phyloP scores from a whole-genome alignment of 2,797 vertebrate genomes.

The Enoplosus armatus region DNA sequence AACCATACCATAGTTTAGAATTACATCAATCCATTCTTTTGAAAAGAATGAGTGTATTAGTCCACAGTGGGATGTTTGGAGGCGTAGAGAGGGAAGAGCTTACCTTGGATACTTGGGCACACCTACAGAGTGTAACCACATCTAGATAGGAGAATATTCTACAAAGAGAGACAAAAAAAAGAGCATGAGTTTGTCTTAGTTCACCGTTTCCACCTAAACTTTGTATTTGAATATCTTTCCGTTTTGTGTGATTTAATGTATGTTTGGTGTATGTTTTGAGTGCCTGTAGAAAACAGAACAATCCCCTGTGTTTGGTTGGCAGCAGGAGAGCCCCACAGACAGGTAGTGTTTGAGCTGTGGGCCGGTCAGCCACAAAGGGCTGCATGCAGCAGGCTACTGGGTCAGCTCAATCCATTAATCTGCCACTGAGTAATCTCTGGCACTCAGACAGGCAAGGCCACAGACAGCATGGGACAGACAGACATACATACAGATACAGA shows the following conservation, averaged over 20 bases:
- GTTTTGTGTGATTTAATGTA: slow-evolving; percentile 2
- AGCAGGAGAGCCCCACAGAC: slow-evolving; percentile 60
- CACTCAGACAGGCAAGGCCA: slow-evolving; percentile 75
- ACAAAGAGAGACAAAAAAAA: slow-evolving; percentile 71
- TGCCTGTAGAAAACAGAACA: slow-evolving; percentile 41
- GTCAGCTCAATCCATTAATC: slow-evolving; percentile 86
- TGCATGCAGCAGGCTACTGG: slow-evolving; percentile 77
- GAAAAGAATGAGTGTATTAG: slow-evolving; percentile 16
- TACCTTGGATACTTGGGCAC: slow-evolving; percentile 98
- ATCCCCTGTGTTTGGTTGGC: slow-evolving; percentile 49
- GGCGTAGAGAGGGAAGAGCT: slow-evolving; percentile 25
- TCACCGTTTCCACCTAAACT: not conserved
- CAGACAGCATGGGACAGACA: slow-evolving; percentile 57
- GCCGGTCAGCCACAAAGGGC: slow-evolving; percentile 73
- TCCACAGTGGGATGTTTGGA: slow-evolving; percentile 12
- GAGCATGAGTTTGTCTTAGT: slow-evolving; percentile 27
- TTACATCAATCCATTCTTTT: slow-evolving; percentile 1
- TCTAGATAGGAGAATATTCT: slow-evolving; percentile 99
- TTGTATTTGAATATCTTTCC: not conserved
- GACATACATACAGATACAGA: slow-evolving; percentile 33
- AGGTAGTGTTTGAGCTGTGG: slow-evolving; percentile 64
- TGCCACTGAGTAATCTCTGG: slow-evolving; percentile 85
- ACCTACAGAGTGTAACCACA: slow-evolving; percentile 95
- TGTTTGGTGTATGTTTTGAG: slow-evolving; percentile 12
- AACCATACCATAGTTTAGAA: slow-evolving; percentile 1